Percentiles rank a stretch among this genome's conserved stretches.
phyloP scores from a whole-genome alignment of 2,888 invertebrate species.

The Ischnura elegans region DNA sequence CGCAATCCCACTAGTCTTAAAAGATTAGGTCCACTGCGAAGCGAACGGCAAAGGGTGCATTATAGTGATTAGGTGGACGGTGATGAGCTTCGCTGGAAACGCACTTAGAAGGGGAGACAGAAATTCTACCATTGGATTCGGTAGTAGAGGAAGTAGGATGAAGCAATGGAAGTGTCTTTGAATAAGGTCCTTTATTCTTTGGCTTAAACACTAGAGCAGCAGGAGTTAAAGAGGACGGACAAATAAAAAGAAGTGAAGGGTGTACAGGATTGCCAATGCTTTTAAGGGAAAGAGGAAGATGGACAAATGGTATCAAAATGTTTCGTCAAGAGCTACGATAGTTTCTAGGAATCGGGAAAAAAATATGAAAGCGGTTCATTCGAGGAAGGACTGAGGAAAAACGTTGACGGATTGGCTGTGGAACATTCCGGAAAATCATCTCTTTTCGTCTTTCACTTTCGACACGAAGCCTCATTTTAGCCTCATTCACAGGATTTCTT shows the following conservation, averaged over 20 bases:
- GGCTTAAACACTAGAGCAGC: neutral
- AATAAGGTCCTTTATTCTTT: neutral
- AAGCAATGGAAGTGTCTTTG: neutral
- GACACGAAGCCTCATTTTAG: too few species aligned
- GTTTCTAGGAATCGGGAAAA: too few species aligned
- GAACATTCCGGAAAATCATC: too few species aligned
- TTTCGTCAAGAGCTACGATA: too few species aligned
- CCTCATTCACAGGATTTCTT: too few species aligned
- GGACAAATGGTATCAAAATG: too few species aligned
- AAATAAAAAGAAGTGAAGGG: neutral
- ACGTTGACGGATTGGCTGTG: too few species aligned
- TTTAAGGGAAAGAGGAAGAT: neutral
- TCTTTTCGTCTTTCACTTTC: too few species aligned
- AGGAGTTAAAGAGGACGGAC: neutral
- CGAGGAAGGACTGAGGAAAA: too few species aligned
- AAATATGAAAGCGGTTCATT: too few species aligned
- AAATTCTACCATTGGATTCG: neutral
- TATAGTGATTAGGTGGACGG: constrained; percentile 51
- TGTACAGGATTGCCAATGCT: neutral
- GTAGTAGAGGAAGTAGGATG: neutral
- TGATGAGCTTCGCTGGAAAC: constrained; percentile 33
- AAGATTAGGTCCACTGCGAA: constrained; percentile 2
- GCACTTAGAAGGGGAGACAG: neutral
- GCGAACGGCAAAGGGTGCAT: constrained; percentile 17
- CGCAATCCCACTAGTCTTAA: too few species aligned